Evolutionary conservation across 2,888 invertebrate species (phyloP), one percentile per base, ranked within the genome.

Genomic region (Sphaerophoria taeniata): DNA sequence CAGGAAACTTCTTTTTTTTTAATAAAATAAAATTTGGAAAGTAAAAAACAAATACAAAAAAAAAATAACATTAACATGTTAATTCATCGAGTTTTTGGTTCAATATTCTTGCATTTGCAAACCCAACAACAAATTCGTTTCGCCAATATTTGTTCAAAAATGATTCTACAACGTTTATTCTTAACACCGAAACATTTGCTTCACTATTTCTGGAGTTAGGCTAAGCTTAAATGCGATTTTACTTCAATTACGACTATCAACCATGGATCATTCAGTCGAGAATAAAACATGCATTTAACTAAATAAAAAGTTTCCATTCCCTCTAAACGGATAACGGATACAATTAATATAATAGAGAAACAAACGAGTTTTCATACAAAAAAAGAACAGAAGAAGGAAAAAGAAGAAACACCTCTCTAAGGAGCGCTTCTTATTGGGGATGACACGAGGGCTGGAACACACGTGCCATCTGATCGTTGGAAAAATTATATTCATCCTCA

Each of bases 361-460:
- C 16, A 34, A 34, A 51, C 4, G 11, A 9, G 11, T 43, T 11
- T 9, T 43, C 39, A 43, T 43, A 36, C 36, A 36, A 9, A 43
- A 9, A 43, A n/a, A n/a, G n/a, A n/a, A n/a, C n/a, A n/a, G n/a
- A n/a, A n/a, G n/a, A n/a, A n/a, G n/a, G n/a, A n/a, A n/a, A n/a
- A n/a, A n/a, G n/a, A n/a, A n/a, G n/a, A n/a, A n/a, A n/a, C n/a
- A n/a, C n/a, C n/a, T n/a, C n/a, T 47, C 14, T 24, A 11, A 24
- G 12, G 43, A 34, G 11, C 67, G 69, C 0, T 12, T 24, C 53
- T 73, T 73, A 85, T 39, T 85, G 85, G 16, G 85, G 81, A 55
- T 80, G 76, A 70, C 85, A 85, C 4, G 85, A 73, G 43, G 85
- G 85, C 33, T 80, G 81, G 34, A 85, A 63, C 49, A 58, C 76